Evolutionary conservation across 2,888 invertebrate species (phyloP), one percentile per base, ranked within the genome.

Genomic region (Craniophora ligustri): DNA sequence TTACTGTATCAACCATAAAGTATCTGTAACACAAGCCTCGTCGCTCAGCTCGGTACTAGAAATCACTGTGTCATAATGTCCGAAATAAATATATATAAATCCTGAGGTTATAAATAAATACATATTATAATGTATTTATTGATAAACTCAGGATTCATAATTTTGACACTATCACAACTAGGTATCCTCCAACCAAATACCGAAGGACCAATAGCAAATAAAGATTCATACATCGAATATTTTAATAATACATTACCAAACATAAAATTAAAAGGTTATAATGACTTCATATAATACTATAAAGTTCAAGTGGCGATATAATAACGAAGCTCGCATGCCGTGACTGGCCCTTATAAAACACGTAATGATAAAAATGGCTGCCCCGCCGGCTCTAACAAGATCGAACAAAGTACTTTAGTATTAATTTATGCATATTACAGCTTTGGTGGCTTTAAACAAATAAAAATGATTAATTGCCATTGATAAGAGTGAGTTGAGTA

Each of bases 331-430:
- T 67, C 14, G 69, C 65, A 61, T 80, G 68, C 49, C 84, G 85
- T 84, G 85, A 85, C 82, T 78, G 41, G 42, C 38, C 63, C 79
- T 78, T 84, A 84, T 86, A 86, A 84, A 70, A 71, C 45, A 60
- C 48, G 49, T 61, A 65, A 67, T 75, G 72, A 80, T 79, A 76
- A 77, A 76, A 76, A 71, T 55, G 62, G 65, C 59, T 44, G 64
- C 67, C 58, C 56, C 45, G 51, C 70, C 54, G 65, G 46, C 62
- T 67, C 67, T 72, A 75, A 77, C 77, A 68, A 75, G 75, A 71
- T 76, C 63, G 56, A 64, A 79, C 71, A 69, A 71, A 71, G 75
- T 79, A 77, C 41, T 51, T 48, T 47, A 32, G 3, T 53, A 54
- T 46, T 71, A 72, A 81, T 77, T 81, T 78, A 81, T 77, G 72